Percentiles rank a stretch among this genome's conserved stretches.
phyloP scores from a whole-genome alignment of 2,888 invertebrate species.

The Acanthoscelides obtectus region DNA sequence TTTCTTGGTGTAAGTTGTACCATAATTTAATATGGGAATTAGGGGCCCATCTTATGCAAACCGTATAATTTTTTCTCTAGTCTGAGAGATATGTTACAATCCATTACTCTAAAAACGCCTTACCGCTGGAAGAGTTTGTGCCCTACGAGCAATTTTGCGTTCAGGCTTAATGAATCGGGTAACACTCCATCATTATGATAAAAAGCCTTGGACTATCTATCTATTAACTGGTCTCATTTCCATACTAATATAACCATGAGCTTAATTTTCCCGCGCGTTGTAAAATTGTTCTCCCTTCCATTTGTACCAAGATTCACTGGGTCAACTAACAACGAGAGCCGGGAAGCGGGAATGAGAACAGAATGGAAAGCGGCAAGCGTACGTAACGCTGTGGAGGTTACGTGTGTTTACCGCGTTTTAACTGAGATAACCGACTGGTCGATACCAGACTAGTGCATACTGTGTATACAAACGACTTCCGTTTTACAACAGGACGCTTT shows the following conservation, averaged over 20 bases:
- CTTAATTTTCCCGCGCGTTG: neutral
- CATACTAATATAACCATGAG: neutral
- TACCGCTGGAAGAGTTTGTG: too few relatives aligned
- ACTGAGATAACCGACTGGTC: neutral
- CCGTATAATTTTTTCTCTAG: too few relatives aligned
- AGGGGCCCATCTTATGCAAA: too few relatives aligned
- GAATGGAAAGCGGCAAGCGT: neutral
- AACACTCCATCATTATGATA: too few relatives aligned
- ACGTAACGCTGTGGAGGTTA: neutral
- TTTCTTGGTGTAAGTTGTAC: too few relatives aligned
- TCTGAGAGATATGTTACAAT: too few relatives aligned
- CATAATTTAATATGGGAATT: too few relatives aligned
- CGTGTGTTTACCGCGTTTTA: neutral
- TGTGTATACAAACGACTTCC: neutral
- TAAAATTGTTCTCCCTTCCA: neutral
- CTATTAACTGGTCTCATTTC: too few relatives aligned
- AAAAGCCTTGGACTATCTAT: too few relatives aligned
- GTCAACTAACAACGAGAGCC: neutral
- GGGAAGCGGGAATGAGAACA: neutral
- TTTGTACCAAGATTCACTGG: neutral
- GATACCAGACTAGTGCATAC: neutral
- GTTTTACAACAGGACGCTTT: neutral
- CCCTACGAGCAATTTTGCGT: too few relatives aligned
- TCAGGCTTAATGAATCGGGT: too few relatives aligned
- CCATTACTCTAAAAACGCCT: too few relatives aligned